Conservation (phyloP, 2,888 invertebrate genomes). For the Pristionchus arcanus region DNA sequence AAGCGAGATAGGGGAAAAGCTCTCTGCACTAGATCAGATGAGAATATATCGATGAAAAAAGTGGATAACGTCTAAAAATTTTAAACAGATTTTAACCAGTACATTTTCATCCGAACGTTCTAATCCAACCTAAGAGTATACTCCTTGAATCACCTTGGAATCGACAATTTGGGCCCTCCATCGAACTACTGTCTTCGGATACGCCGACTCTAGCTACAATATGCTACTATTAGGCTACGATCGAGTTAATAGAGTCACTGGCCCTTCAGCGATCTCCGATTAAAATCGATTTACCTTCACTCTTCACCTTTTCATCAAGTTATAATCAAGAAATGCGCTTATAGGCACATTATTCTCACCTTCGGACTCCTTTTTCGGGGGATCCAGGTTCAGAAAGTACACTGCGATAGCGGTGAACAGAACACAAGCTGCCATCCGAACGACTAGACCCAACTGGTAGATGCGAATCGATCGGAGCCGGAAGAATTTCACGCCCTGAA, state of each 20-base stretch:
- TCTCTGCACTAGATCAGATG: not conserved
- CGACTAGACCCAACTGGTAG: slow-evolving; percentile 8
- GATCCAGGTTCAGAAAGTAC: not conserved
- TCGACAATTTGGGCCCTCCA: not conserved
- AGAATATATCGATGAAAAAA: not conserved
- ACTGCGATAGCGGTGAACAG: slow-evolving; percentile 1
- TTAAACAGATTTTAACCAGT: too few species aligned
- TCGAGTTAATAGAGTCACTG: not conserved
- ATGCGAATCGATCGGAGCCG: not conserved
- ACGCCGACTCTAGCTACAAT: slow-evolving; percentile 24
- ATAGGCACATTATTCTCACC: not conserved
- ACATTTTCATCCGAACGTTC: not conserved
- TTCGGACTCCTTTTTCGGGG: not conserved
- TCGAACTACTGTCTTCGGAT: not conserved
- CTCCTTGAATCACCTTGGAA: slow-evolving; percentile 11
- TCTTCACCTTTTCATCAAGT: too few species aligned
- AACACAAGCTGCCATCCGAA: not conserved
- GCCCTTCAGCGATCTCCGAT: too few species aligned
- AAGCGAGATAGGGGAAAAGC: not conserved
- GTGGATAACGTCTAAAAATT: too few species aligned
- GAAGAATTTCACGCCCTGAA: slow-evolving; percentile 40
- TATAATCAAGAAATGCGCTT: too few species aligned
- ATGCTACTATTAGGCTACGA: not conserved
- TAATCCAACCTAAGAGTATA: not conserved
- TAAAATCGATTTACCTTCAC: too few species aligned